phyloP scores from a whole-genome alignment of 2,797 vertebrate species.

The Micrastur ruficollis region DNA sequence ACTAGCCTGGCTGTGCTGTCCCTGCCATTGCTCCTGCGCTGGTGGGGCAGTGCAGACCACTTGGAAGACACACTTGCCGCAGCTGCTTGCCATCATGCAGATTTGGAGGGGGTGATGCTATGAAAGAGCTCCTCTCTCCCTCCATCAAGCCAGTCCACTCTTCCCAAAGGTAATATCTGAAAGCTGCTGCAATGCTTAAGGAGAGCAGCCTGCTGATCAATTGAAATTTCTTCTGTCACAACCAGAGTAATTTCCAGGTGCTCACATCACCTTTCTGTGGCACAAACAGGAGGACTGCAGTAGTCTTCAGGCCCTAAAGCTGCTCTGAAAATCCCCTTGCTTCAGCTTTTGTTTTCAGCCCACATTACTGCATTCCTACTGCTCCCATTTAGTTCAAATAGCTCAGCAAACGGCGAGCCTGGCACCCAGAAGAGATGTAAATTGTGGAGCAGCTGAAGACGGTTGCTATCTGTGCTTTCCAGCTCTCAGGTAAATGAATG shows the following conservation, averaged over 20 bases:
- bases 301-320: not conserved
- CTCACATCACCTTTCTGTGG: not conserved
- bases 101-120: not conserved
- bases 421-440: not conserved
- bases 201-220: not conserved
- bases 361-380: not conserved
- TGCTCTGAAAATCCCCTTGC: not conserved
- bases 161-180: not conserved
- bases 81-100: not conserved
- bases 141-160: not conserved
- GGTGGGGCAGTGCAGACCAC: rapidly evolving
- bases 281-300: not conserved
- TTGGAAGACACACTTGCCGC: not conserved
- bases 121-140: not conserved
- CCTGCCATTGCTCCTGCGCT: not conserved
- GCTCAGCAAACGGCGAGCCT: not conserved
- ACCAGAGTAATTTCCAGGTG: not conserved
- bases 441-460: not conserved
- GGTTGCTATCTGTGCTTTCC: not conserved
- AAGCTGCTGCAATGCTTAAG: not conserved
- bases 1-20: not conserved
- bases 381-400: not conserved
- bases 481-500: not conserved
- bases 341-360: not conserved
- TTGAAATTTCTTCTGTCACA: not conserved